Evolutionary conservation across 2,797 vertebrate genomes (phyloP).

Genomic region (Urosaurus nigricauda): DNA sequence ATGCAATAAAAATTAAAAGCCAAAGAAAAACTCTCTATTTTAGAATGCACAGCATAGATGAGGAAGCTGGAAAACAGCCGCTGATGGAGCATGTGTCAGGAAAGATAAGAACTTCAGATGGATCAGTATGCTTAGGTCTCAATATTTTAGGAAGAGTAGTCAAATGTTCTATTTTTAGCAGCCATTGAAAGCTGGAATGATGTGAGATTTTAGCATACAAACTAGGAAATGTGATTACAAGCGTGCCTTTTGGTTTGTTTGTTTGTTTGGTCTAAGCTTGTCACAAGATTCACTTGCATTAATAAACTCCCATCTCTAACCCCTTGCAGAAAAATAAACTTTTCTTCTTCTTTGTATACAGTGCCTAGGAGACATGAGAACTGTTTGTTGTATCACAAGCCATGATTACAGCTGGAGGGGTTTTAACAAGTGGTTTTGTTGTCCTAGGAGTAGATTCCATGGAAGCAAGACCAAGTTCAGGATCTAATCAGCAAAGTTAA

Average conservation of each 20-base stretch:
- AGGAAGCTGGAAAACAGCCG: conserved; percentile 26
- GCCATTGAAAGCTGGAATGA: conserved; percentile 2
- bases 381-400: neutral
- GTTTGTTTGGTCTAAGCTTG: neutral
- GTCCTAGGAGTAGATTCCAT: neutral
- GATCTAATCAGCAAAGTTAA: neutral
- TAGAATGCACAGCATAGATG: conserved; percentile 49
- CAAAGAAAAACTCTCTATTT: conserved; percentile 26
- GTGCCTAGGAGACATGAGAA: neutral
- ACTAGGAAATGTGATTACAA: neutral
- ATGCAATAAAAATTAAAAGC: conserved; percentile 26
- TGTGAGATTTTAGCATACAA: conserved; percentile 5
- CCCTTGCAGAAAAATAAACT: neutral
- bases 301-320: neutral
- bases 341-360: neutral
- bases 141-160: conserved; percentile 28
- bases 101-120: neutral
- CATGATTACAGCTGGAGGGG: neutral
- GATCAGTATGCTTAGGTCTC: neutral
- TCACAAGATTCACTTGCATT: neutral
- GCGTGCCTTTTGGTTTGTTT: neutral
- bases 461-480: neutral
- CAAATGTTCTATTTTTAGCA: conserved; percentile 17
- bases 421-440: neutral
- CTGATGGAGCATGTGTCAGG: conserved; percentile 20